These are phyloP conservation scores for Euura saliciscinereae DNA, from an alignment of 1,140 invertebrate species.

Conservation along the genomic window DNA sequence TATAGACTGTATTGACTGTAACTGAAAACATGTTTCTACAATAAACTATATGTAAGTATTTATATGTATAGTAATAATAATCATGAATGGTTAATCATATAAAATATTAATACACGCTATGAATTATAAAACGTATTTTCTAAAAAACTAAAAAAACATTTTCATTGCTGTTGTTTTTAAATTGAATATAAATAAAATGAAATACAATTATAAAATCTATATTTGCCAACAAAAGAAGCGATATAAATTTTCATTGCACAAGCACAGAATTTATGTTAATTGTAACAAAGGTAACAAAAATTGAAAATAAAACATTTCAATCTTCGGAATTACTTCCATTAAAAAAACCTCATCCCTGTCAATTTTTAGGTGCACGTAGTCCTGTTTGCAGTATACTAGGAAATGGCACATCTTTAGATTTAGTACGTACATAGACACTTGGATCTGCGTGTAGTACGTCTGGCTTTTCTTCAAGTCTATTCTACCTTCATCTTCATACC, in stretches of 20 bases:
- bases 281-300: constrained; percentile 11
- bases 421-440: constrained; percentile 26
- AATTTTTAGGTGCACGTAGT: constrained; percentile 15
- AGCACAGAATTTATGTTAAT: neutral
- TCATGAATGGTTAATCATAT: too few relatives aligned
- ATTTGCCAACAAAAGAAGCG: neutral
- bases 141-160: too few relatives aligned
- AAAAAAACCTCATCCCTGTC: constrained; percentile 16
- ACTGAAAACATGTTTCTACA: too few relatives aligned
- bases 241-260: neutral
- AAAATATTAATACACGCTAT: too few relatives aligned
- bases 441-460: constrained; percentile 25
- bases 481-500: neutral
- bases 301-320: constrained; percentile 18
- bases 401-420: constrained; percentile 19
- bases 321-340: neutral
- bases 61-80: too few relatives aligned
- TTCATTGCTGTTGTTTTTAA: too few relatives aligned
- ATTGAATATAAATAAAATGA: too few relatives aligned
- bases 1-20: too few relatives aligned
- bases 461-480: neutral
- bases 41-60: too few relatives aligned
- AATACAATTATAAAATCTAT: too few relatives aligned
- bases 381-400: constrained; percentile 17
- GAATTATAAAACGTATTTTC: too few relatives aligned